phyloP scores from a whole-genome alignment of 1,140 invertebrate genomes.

The Aleiodes sp. region DNA sequence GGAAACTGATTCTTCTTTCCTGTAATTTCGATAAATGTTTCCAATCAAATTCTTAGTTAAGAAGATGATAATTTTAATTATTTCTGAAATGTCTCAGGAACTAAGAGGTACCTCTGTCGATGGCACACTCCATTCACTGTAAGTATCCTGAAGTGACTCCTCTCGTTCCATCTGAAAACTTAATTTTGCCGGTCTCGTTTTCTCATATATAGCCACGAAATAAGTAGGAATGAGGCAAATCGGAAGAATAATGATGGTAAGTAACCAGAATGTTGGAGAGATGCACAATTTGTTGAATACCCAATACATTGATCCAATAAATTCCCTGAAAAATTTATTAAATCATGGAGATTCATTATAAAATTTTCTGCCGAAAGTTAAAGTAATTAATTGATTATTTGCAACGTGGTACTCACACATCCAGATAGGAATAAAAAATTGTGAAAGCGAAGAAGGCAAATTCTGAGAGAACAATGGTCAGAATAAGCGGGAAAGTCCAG shows the following conservation, averaged over 20 bases:
- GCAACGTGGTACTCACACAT: conserved; percentile 66
- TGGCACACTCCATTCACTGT: conserved; percentile 20
- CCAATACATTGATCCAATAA: conserved; percentile 71
- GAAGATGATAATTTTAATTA: too few relatives aligned
- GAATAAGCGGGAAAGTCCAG: conserved; percentile 71
- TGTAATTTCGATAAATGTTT: background rate
- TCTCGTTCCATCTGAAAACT: conserved; percentile 31
- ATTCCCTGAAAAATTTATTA: conserved; percentile 66
- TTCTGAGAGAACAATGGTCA: conserved; percentile 69
- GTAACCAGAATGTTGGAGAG: conserved; percentile 71
- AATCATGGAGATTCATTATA: too few relatives aligned
- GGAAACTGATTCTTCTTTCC: background rate
- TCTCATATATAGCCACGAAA: conserved; percentile 51
- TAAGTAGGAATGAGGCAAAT: conserved; percentile 72
- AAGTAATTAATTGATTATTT: too few relatives aligned
- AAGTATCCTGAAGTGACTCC: conserved; percentile 2
- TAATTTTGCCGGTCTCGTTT: conserved; percentile 39
- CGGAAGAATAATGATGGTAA: conserved; percentile 67
- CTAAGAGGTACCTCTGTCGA: conserved; percentile 25
- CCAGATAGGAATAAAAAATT: conserved; percentile 69
- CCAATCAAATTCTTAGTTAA: background rate
- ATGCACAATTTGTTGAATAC: conserved; percentile 70
- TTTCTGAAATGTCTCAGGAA: too few relatives aligned
- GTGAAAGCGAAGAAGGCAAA: conserved; percentile 70
- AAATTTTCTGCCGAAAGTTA: too few relatives aligned